These are phyloP conservation scores for Toxotes lorentzi DNA, from an alignment of 2,797 vertebrate species.

Conservation along the genomic window DNA sequence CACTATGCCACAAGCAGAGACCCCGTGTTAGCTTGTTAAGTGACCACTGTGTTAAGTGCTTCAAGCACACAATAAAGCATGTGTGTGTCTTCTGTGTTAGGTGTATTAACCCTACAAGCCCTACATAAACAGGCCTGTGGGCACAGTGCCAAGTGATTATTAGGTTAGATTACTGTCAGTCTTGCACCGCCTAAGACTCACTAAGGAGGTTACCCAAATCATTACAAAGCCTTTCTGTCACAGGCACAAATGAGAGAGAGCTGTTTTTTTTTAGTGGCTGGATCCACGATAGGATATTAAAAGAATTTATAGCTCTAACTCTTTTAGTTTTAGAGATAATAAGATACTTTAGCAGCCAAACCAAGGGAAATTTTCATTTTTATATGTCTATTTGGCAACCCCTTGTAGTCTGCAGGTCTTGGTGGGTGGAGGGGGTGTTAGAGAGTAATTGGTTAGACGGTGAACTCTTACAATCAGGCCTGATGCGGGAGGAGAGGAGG, in stretches of 20 bases:
- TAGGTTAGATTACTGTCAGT: slow-evolving; percentile 76
- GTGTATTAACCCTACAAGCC: slow-evolving; percentile 59
- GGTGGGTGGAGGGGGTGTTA: slow-evolving; percentile 71
- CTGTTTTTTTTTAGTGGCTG: slow-evolving; percentile 28
- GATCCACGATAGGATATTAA: slow-evolving; percentile 21
- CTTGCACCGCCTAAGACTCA: slow-evolving; percentile 74
- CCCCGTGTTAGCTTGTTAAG: slow-evolving; percentile 69
- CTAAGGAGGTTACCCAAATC: slow-evolving; percentile 79
- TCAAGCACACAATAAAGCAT: slow-evolving; percentile 50
- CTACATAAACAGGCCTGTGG: slow-evolving; percentile 60
- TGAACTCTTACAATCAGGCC: slow-evolving; percentile 94
- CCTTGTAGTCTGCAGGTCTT: slow-evolving; percentile 70
- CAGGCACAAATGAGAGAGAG: slow-evolving; percentile 25
- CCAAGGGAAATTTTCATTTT: background rate
- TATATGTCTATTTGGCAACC: slow-evolving; percentile 59
- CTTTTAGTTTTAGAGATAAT: slow-evolving; percentile 16
- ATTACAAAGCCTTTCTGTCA: slow-evolving; percentile 63
- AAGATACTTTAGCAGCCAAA: slow-evolving; percentile 23
- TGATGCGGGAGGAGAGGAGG: slow-evolving; percentile 92
- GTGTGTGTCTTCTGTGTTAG: slow-evolving; percentile 62
- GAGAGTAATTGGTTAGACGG: slow-evolving; percentile 78
- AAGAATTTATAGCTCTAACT: slow-evolving; percentile 8
- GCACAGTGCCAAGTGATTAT: slow-evolving; percentile 74
- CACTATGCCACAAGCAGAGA: slow-evolving; percentile 49
- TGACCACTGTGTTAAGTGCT: slow-evolving; percentile 69